Evolutionary conservation across 2,797 vertebrate genomes (phyloP), one percentile per base, ranked within the genome.

Genomic region (Acanthurus lineatus): DNA sequence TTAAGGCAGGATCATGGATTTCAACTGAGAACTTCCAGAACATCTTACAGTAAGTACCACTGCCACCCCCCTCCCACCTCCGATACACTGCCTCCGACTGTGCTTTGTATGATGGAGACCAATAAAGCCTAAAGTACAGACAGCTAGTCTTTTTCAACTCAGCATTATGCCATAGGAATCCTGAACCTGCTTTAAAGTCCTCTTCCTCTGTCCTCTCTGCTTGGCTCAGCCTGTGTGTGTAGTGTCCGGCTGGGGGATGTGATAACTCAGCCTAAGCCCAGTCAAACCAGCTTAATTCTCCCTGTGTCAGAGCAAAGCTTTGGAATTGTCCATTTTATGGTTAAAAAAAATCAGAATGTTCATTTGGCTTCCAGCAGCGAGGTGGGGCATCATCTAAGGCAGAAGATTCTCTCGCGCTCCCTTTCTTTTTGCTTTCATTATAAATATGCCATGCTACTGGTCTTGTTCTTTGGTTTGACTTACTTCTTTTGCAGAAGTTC

Each of bases 281-380:
- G 89, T 89, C 90, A 93, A 90, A 91, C 91, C 91, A 91, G 85
- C 88, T 93, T 94, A 94, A 92, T 92, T 88, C 92, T 84, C 83
- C 61, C 84, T 81, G 87, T 90, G 92, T 90, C 86, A 85, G 84
- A 90, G 85, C 59, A 85, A 91, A 92, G 89, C 89, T 86, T 88
- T 66, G 84, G 83, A 93, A 91, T 91, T 57, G 52, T 69, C 79
- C 85, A 85, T 92, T 93, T 92, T 86, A 82, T 84, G 85, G 85
- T 86, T 71, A 32, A 71, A 84, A 77, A 77, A 89, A 86, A 83
- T 82, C 82, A 19, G 79, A 89, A 87, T 78, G 86, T 89, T 89
- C 84, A 88, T 91, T 90, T 90, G 87, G 87, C 84, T 90, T 88
- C 91, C 85, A 87, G 88, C 87, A 84, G 90, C 22, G 85, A 86